Evolutionary conservation across 2,797 vertebrate genomes (phyloP), one percentile per base, ranked within the genome.

Genomic region (Parauchenoglanis ngamensis): DNA sequence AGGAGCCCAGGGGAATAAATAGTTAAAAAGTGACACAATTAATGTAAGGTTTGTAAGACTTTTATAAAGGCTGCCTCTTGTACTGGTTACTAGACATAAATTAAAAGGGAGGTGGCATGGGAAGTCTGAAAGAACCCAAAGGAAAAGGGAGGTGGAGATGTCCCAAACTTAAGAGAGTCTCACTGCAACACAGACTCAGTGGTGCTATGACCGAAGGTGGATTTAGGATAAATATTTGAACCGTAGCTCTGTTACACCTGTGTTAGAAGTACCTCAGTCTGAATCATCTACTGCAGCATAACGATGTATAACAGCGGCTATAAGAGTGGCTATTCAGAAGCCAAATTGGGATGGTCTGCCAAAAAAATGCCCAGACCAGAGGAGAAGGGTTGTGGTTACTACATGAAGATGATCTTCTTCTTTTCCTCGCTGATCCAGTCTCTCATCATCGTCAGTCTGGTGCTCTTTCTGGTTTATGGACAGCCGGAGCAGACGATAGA

Each of bases 391-490:
- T 99, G 98, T 0, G 95, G 97, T 0, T 98, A 97, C 92, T 99
- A 98, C 52, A 61, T 97, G 89, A 97, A 97, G 28, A 96, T 99
- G 11, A 91, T 98, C 88, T 98, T 99, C 93, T 97, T 99, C 76
- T 99, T 98, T 90, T 96, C 95, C 15, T 99, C 98, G 0, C 96
- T 99, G 89, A 98, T 98, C 91, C 98, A 99, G 83, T 96, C 97
- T 52, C 96, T 99, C 28, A 98, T 99, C 92, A 99, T 99, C 79
- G 91, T 97, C 78, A 97, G 98, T 70, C 94, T 99, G 4, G 97
- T 99, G 90, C 97, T 99, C 10, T 99, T 99, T 94, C 96, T 99
- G 95, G 90, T 98, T 80, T 99, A 99, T 0, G 97, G 98, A 0
- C 97, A 97, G n/a, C 93, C 93, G 0, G 94, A 96, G 35, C 94